Evolutionary conservation across 2,888 invertebrate genomes (phyloP), one percentile per base, ranked within the genome.

Genomic region (Vesta saturnalis): DNA sequence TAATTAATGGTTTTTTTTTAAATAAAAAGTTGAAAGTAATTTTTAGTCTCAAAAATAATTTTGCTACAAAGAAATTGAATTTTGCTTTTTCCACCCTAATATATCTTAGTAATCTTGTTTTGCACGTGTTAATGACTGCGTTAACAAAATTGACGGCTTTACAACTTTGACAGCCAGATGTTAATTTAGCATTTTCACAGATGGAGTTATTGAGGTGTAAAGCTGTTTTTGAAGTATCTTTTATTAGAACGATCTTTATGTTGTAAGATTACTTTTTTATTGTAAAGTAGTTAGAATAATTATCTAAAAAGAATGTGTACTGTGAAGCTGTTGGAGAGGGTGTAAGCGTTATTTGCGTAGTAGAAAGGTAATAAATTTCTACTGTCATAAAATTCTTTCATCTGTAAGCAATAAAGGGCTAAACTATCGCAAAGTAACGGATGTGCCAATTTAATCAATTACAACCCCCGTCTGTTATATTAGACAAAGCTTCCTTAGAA

Each of bases 391-490:
- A 49, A 77, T 72, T 69, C 71, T 72, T 73, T 77, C 76, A 73
- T 73, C 75, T 76, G 76, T 76, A 78, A 77, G 75, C 74, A 77
- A 77, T 79, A 76, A 77, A 77, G 72, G 73, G 72, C 67, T 67
- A 71, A 73, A 74, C 74, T 74, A 72, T 71, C 70, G 66, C 64
- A 73, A 72, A 63, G 71, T 70, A 70, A 67, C 72, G 70, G 72
- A 74, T 72, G 77, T 76, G 74, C 74, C 77, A 79, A 78, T 78
- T 75, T 76, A 73, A 74, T 77, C 77, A 79, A 78, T 78, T 78
- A 77, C 74, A 73, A 73, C 74, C 72, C 72, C 71, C 71, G 74
- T 74, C 76, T 21, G 72, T 79, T 75, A 75, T 21, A 58, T 49
- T 52, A 35, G 57, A 30, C 54, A 23, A 58, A 64, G 16, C 16